Evolutionary conservation across 1,140 invertebrate species (phyloP), one percentile per base, ranked within the genome.

Genomic region (Papilio machaon): DNA sequence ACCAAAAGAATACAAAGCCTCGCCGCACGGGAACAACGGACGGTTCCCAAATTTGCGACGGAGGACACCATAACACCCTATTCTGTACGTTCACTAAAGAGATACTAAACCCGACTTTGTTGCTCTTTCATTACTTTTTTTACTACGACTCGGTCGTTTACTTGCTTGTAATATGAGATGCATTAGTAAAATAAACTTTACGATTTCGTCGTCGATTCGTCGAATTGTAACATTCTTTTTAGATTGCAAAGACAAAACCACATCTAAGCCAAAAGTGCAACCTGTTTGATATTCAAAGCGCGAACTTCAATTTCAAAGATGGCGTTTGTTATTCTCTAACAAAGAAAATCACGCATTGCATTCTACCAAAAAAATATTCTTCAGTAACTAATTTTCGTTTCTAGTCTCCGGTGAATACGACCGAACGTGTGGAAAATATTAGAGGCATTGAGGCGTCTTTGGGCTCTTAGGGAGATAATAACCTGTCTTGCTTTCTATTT

Each of bases 381-480:
- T 84, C 89, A 89, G 90, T 94, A 94, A 94, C 93, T 94, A 94
- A 94, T 94, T 94, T 94, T 94, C 91, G 90, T 88, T 91, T 88
- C 84, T 84, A 90, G 87, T 92, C 93, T 94, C 93, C 82, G 81
- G 93, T 88, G 92, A 91, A 93, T 94, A 92, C 85, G 85, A 82
- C 89, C 83, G 90, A 87, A 94, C 93, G 93, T 93, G 93, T 93
- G 89, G 91, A 94, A 94, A 93, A 93, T 94, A 94, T 92, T 87
- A 87, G 91, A 91, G 89, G 87, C 86, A 87, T 88, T 84, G 80
- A 86, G 84, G 88, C 88, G 87, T 91, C 85, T 89, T 90, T 86
- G 88, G 89, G 87, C 87, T 91, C 87, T 88, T 90, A 89, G 89
- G 81, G 89, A 92, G 90, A 93, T 94, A 94, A 94, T 93, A 93